Base-by-base conservation (phyloP, 2,797 vertebrate genomes). In the Enteromius paludinosus region DNA sequence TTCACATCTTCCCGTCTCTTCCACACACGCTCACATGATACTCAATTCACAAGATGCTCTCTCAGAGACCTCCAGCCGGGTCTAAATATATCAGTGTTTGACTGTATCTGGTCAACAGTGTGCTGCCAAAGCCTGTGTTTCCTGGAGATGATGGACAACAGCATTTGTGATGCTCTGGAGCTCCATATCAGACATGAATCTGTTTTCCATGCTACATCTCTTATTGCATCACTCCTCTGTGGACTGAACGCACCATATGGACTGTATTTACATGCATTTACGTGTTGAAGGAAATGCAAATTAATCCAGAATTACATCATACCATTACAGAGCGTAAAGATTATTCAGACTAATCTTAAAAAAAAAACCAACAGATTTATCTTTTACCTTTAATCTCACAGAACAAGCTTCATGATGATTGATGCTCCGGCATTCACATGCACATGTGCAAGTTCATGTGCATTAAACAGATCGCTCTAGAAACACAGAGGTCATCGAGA, bases 91-190 rank as follows among this genome's bases (percentile, higher is more conserved):
- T 54, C 81, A 56, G 45, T 15, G 71, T 66, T 78, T 49, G 30
- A 25, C 76, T 45, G 59, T 74, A 56, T 83, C 83, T 81, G 74
- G 28, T 81, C 61, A 87, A 70, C 65, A 68, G 82, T 38, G 38
- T 18, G 11, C 45, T 70, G 56, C 68, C 59, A 66, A 74, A 71
- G 82, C 18, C n/a, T 80, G 65, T 43, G 75, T 74, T 84, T 84
- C 86, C 72, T 80, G 69, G 87, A 83, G 66, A 88, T 81, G 85
- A 74, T 47, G 64, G 66, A 82, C 79, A 85, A 78, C 82, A 84
- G 72, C 61, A 74, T 84, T 65, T 66, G 64, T 33, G 17, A 69
- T 49, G 41, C 64, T 77, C 81, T 68, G 33, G 49, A 82, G 72
- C 62, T 68, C 49, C 35, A 52, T 54, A 33, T 77, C 54, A 69